Base-by-base conservation (phyloP, 2,113 vertebrate species). In the Nymphicus hollandicus region DNA sequence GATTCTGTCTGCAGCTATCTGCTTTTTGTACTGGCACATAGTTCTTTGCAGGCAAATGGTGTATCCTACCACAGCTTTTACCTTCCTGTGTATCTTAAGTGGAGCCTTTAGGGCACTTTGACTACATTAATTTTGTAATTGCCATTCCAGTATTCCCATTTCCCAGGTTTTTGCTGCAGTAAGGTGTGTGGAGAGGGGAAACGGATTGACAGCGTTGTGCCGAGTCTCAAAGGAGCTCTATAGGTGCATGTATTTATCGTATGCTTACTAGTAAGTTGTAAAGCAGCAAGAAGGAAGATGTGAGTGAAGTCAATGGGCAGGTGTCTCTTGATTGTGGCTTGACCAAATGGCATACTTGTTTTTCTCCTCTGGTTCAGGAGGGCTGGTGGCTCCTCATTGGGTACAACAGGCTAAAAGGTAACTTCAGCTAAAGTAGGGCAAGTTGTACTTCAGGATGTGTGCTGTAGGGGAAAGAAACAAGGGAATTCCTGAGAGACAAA, bases 151-250 rank as follows among this genome's bases (percentile, higher is more conserved):
- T 65, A 29, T 44, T 82, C 39, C 35, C 9, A 20, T 60, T 49
- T 44, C 63, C 35, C 52, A 41, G 6, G 11, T 52, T 70, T 81
- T 88, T 71, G 9, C 50, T 63, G 13, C 43, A 31, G 0, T 23
- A 35, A 79, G 41, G 39, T 43, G 50, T 76, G 43, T 76, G 53
- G 14, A 46, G 39, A 37, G 29, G 53, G 43, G 37, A 72, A 50
- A 10, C 8, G 12, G 9, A 4, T 53, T 49, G 68, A 31, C 17
- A 35, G 0, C 9, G 0, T 6, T 33, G 15, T 37, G n/a, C 55
- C 15, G 49, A 64, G 68, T 35, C 65, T 58, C n/a, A 9, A 10
- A 71, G 39, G 8, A 56, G 2, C 23, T 69, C 52, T 77, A 7
- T 49, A 3, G 20, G 3, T 33, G 14, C 41, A 11, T 9, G 11